Conservation (phyloP, 2,113 vertebrate species). For the Nothocercus nigrocapillus region DNA sequence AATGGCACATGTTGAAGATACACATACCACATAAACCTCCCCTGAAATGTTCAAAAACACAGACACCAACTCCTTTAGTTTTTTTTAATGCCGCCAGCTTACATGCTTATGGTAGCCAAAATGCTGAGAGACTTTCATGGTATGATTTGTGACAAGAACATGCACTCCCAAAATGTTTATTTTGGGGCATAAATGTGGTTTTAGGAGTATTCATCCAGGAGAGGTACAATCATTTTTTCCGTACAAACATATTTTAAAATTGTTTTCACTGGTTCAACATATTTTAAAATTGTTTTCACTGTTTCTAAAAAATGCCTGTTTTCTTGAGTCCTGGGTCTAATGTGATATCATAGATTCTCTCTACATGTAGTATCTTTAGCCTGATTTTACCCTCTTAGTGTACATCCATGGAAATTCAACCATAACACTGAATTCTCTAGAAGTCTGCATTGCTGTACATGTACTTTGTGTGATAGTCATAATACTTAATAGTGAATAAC, state of each 20-base stretch:
- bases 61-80: background rate
- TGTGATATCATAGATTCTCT: background rate
- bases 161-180: background rate
- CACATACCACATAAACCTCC: background rate
- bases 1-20: background rate
- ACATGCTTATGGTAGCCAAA: background rate
- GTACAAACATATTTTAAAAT: background rate
- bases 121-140: background rate
- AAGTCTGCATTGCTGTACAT: fast-evolving
- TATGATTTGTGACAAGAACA: background rate
- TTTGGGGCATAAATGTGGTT: background rate
- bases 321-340: background rate
- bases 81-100: background rate
- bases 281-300: background rate
- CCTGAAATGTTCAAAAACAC: background rate
- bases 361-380: background rate
- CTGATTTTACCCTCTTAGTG: background rate
- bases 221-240: background rate
- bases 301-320: background rate
- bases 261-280: background rate
- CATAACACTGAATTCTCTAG: background rate
- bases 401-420: background rate
- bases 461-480: background rate
- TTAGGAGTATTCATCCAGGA: background rate
- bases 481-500: background rate